Evolutionary conservation across 2,113 vertebrate species (phyloP).

Genomic region (Gadus chalcogrammus): DNA sequence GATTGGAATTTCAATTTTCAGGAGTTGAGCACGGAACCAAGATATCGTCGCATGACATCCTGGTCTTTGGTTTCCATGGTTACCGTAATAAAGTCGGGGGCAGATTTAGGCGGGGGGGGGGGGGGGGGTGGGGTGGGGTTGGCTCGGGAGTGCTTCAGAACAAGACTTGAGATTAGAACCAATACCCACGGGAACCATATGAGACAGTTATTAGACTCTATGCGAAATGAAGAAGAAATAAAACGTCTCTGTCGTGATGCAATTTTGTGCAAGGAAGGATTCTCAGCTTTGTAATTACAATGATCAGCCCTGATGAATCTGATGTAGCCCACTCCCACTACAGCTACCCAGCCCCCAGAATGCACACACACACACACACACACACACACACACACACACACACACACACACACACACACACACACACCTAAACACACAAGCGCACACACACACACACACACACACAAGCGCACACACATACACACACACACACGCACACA

Average conservation of each 20-base stretch:
- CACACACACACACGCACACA: too few relatives aligned
- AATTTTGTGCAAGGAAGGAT: slow-evolving; percentile 26
- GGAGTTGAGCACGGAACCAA: neutral
- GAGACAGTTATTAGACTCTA: neutral
- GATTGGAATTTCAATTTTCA: slow-evolving; percentile 12
- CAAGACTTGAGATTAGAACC: neutral
- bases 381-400: too few relatives aligned
- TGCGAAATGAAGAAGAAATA: neutral
- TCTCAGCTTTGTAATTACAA: neutral
- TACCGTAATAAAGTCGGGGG: neutral
- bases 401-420: too few relatives aligned
- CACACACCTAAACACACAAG: too few relatives aligned
- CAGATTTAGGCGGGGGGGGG: neutral
- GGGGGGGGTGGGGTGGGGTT: neutral
- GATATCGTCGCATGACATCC: neutral
- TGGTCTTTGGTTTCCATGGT: neutral
- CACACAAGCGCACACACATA: too few relatives aligned
- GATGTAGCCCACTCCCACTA: neutral
- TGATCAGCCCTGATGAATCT: neutral
- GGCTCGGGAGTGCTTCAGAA: slow-evolving; percentile 1
- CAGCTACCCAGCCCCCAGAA: too few relatives aligned
- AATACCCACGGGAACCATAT: neutral
- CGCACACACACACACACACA: too few relatives aligned
- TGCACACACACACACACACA: too few relatives aligned
- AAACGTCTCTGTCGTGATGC: slow-evolving; percentile 29